Percentiles rank a stretch among this genome's conserved stretches.
Conservation (phyloP, 2,797 vertebrate species). For the Natrix natrix region DNA sequence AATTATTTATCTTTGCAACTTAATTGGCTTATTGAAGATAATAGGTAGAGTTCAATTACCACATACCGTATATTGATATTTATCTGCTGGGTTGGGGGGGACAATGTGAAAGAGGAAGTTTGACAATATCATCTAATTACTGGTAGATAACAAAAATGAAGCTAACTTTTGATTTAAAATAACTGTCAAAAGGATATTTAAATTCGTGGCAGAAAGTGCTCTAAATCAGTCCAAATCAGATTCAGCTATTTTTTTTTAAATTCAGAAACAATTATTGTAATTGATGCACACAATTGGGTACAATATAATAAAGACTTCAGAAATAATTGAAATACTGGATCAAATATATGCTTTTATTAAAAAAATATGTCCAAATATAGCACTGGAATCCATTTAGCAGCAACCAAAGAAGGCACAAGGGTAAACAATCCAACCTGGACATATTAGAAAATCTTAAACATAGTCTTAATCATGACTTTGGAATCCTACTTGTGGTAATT, state of each 20-base stretch:
- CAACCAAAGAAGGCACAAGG: constrained; percentile 54
- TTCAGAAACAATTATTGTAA: not conserved
- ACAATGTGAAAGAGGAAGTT: not conserved
- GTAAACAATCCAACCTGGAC: constrained; percentile 39
- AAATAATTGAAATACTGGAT: constrained; percentile 20
- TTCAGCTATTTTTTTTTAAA: not conserved
- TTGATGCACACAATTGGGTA: not conserved
- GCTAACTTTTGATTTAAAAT: not conserved
- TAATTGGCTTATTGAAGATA: not conserved
- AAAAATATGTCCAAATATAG: constrained; percentile 51
- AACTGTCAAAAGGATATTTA: not conserved
- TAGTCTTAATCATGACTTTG: constrained; percentile 28
- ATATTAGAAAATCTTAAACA: constrained; percentile 37
- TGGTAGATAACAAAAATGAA: not conserved
- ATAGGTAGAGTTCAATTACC: not conserved
- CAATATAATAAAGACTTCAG: not conserved
- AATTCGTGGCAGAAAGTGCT: not conserved
- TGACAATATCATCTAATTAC: not conserved
- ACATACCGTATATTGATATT: not conserved
- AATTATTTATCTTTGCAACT: not conserved
- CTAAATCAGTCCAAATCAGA: not conserved
- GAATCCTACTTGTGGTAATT: not conserved
- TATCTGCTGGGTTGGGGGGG: not conserved
- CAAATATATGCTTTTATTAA: constrained; percentile 46
- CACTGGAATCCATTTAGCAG: constrained; percentile 44